Conservation (phyloP, 2,113 vertebrate species). For the Oreochromis niloticus region DNA sequence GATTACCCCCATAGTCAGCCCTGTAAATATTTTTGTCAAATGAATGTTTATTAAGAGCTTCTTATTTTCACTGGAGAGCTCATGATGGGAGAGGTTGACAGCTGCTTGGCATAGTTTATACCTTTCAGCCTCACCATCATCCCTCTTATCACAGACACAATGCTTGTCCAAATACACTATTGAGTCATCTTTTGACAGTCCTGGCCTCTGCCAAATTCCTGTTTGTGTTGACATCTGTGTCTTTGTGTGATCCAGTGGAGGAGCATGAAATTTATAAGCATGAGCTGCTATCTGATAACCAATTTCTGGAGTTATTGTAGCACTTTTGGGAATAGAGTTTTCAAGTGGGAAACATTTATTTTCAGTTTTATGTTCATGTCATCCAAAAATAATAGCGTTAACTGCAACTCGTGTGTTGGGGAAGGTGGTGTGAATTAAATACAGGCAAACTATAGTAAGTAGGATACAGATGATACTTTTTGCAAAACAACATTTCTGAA, state of each 20-base stretch:
- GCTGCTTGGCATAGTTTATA: slow-evolving; percentile 3
- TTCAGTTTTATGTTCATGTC: not conserved
- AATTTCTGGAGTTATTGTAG: not conserved
- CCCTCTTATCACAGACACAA: slow-evolving; percentile 3
- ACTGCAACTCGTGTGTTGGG: not conserved
- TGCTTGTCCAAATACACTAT: not conserved
- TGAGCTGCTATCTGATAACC: not conserved
- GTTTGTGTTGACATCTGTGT: not conserved
- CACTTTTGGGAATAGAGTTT: not conserved
- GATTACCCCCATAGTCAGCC: slow-evolving; percentile 18
- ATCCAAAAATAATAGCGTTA: not conserved
- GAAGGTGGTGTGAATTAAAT: not conserved
- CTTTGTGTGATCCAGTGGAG: not conserved
- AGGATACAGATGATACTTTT: not conserved
- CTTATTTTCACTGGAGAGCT: slow-evolving; percentile 11
- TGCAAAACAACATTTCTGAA: not conserved
- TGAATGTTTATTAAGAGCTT: slow-evolving; percentile 31
- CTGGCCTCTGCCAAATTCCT: slow-evolving; percentile 1
- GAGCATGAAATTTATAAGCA: not conserved
- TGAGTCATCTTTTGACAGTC: slow-evolving; percentile 2
- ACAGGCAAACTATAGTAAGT: not conserved
- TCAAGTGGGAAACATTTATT: not conserved
- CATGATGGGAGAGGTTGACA: slow-evolving; percentile 12
- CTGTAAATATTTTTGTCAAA: slow-evolving; percentile 24
- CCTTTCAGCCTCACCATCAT: slow-evolving; percentile 7